A percentile compares a stretch with the other conserved stretches of the same genome.
phyloP scores from a whole-genome alignment of 2,113 vertebrate species.

The Megalops atlanticus region DNA sequence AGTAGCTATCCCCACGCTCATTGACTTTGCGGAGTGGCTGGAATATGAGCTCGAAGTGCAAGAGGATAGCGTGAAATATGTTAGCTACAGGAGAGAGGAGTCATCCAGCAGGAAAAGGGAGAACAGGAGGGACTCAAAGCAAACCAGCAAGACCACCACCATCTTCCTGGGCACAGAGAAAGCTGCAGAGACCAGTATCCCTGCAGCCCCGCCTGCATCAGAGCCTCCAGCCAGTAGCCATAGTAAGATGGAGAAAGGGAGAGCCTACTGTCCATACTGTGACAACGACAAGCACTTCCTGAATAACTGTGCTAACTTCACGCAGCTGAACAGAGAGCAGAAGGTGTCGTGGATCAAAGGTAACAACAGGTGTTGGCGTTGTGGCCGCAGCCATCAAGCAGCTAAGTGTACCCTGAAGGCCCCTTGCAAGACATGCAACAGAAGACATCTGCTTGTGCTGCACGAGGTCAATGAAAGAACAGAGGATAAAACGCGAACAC shows the following conservation, averaged over 20 bases:
- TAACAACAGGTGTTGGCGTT: too few relatives aligned
- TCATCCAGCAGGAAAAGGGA: not conserved
- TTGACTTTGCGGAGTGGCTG: slow-evolving; percentile 10
- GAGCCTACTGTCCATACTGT: slow-evolving; percentile 21
- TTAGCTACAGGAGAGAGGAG: not conserved
- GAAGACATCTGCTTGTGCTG: not conserved
- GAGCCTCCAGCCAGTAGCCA: not conserved
- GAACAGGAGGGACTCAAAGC: not conserved
- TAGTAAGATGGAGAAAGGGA: slow-evolving; percentile 2
- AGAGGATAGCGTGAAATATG: not conserved
- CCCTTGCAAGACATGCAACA: slow-evolving; percentile 6
- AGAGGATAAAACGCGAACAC: not conserved
- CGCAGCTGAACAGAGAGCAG: slow-evolving; percentile 21
- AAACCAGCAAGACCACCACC: not conserved
- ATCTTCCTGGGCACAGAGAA: slow-evolving; percentile 19
- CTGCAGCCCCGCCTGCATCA: not conserved
- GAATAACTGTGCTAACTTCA: slow-evolving; percentile 23
- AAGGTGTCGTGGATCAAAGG: too few relatives aligned
- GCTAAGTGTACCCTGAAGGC: slow-evolving; percentile 8
- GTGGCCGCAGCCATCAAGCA: too few relatives aligned
- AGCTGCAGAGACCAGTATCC: not conserved
- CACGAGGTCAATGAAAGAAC: not conserved
- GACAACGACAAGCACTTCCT: slow-evolving; percentile 8
- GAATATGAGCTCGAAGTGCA: slow-evolving; percentile 22
- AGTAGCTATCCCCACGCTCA: not conserved